phyloP scores from a whole-genome alignment of 2,113 vertebrate genomes.

The Oncorhynchus keta region DNA sequence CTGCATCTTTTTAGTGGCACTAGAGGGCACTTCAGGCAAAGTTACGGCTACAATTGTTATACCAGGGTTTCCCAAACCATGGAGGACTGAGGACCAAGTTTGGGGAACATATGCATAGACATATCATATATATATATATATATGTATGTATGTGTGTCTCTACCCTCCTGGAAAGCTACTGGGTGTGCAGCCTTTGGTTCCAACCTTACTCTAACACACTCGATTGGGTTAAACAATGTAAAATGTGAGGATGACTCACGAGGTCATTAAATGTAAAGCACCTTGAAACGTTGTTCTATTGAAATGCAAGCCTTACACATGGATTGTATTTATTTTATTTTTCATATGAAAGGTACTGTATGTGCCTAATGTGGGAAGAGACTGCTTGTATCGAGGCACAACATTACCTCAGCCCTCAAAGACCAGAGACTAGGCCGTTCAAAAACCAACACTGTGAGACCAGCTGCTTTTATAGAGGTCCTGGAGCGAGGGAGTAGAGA shows the following conservation, averaged over 20 bases:
- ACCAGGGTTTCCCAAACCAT: no score
- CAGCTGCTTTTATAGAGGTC: slow-evolving; percentile 32
- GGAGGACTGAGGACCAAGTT: no score
- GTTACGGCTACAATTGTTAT: not conserved
- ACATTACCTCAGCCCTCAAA: not conserved
- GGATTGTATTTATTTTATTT: no score
- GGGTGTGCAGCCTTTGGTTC: not conserved
- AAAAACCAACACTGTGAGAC: not conserved
- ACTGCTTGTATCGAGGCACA: slow-evolving; percentile 26
- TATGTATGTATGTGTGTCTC: not conserved
- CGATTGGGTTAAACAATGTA: no score
- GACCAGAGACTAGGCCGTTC: slow-evolving; percentile 12
- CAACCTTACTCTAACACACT: not conserved
- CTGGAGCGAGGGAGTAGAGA: not conserved
- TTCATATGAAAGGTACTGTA: no score
- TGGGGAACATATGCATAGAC: no score
- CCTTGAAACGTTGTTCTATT: no score
- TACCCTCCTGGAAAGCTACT: not conserved
- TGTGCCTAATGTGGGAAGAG: no score
- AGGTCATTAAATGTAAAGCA: no score
- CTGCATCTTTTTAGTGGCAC: not conserved
- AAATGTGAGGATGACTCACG: no score
- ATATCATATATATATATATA: no score
- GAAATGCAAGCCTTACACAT: no score
- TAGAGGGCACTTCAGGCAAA: slow-evolving; percentile 23